These are phyloP conservation scores for Endomychus coccineus DNA, from an alignment of 2,888 invertebrate species.

Conservation along the genomic window DNA sequence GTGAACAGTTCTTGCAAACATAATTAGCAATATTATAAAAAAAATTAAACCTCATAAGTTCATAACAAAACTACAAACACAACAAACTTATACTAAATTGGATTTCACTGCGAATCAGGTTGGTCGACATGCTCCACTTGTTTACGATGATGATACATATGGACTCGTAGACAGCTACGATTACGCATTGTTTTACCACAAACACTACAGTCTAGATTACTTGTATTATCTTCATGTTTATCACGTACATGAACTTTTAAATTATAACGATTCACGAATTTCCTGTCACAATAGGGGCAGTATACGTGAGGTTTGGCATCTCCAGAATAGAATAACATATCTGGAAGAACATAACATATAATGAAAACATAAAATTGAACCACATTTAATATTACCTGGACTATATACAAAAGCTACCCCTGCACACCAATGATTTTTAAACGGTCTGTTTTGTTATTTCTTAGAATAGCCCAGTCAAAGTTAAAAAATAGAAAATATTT, in stretches of 20 bases:
- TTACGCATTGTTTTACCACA: constrained; percentile 63
- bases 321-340: constrained; percentile 4
- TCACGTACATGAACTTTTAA: constrained; percentile 65
- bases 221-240: constrained; percentile 61
- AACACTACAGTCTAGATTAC: constrained; percentile 59
- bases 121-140: constrained; percentile 32
- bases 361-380: constrained; percentile 25
- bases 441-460: too few species aligned
- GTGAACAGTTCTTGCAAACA: too few species aligned
- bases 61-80: too few species aligned
- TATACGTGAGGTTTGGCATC: constrained; percentile 50
- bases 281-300: constrained; percentile 55
- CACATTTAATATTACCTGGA: constrained; percentile 22
- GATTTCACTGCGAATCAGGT: too few species aligned
- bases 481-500: constrained; percentile 5
- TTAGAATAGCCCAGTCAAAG: too few species aligned
- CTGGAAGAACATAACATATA: constrained; percentile 25
- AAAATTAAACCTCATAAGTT: too few species aligned
- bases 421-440: constrained; percentile 9
- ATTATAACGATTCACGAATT: constrained; percentile 61
- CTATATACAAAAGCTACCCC: constrained; percentile 8
- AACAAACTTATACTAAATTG: too few species aligned
- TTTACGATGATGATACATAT: constrained; percentile 60
- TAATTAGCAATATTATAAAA: too few species aligned
- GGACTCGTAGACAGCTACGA: constrained; percentile 55